phyloP scores from a whole-genome alignment of 1,140 invertebrate species.

The Drosophila subobscura region DNA sequence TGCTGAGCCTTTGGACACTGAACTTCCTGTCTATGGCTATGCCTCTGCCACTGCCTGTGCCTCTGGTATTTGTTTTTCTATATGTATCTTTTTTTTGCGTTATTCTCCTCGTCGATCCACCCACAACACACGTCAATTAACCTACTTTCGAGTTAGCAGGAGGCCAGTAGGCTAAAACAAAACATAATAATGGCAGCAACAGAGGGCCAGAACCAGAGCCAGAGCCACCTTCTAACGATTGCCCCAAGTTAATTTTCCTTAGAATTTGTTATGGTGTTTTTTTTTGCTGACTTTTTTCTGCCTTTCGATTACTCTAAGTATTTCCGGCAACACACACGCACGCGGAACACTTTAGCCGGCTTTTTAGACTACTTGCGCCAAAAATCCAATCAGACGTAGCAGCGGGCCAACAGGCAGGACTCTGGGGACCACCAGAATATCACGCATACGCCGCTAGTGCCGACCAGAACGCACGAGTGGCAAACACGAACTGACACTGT shows the following conservation, averaged over 20 bases:
- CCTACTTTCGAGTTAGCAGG: constrained; percentile 56
- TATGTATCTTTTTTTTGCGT: constrained; percentile 39
- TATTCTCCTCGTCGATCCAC: constrained; percentile 31
- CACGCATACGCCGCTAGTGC: constrained; percentile 55
- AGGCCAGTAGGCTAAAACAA: constrained; percentile 24
- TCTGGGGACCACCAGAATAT: constrained; percentile 16
- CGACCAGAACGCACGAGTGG: constrained; percentile 59
- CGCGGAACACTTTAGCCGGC: constrained; percentile 67
- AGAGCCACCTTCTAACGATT: constrained; percentile 49
- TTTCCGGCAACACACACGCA: constrained; percentile 36
- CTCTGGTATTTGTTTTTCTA: constrained; percentile 41
- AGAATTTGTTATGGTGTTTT: constrained; percentile 43
- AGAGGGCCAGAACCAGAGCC: constrained; percentile 32
- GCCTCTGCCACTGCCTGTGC: background rate
- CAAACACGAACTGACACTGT: constrained; percentile 67
- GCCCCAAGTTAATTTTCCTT: constrained; percentile 73
- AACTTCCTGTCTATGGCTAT: background rate
- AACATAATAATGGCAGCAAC: constrained; percentile 39
- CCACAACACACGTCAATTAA: constrained; percentile 72
- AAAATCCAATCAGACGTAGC: constrained; percentile 63
- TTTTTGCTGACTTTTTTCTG: constrained; percentile 11
- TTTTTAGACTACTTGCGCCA: constrained; percentile 66
- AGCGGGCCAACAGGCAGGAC: constrained; percentile 5
- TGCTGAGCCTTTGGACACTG: background rate
- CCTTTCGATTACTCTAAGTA: constrained; percentile 45